Base-by-base conservation (phyloP, 2,113 vertebrate species). In the Athene noctua region DNA sequence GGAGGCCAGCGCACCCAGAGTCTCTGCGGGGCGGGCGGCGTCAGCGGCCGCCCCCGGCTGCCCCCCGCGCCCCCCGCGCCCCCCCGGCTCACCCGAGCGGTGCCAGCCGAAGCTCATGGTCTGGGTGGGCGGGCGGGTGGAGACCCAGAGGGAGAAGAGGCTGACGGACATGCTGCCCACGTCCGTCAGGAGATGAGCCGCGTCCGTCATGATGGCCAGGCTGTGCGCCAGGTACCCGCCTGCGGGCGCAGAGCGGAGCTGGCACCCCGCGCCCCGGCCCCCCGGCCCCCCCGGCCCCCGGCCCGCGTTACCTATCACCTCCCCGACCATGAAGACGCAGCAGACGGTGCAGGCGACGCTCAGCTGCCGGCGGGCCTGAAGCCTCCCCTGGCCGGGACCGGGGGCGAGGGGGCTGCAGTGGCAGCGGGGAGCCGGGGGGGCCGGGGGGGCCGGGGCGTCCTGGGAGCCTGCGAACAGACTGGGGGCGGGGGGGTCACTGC, bases 31-130 rank as follows among this genome's bases (percentile, higher is more conserved):
- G 84, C 4, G 4, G 34, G 54, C 62, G 34, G 14, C 0, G 0
- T 98, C 42, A 96, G 97, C 9, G 5, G 10, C 51, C 30, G 3
- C 5, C 20, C 20, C 38, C 1, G 1, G 71, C 65, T 1, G 0
- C 1, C 7, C n/a, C 13, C 20, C 1, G 0, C 3, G 5, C 26
- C 19, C 16, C 46, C 36, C 17, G 42, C 42, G 42, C 44, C 15
- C 46, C 46, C 18, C 40, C 15, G 0, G 54, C 80, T 98, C 96
- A 99, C 99, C 99, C 67, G 99, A 99, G 96, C 99, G 98, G 96
- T 99, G 99, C 99, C 99, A 99, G 44, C 99, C 99, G 2, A 98
- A 99, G 94, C 97, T 99, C 99, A 99, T 99, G 88, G 96, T 98
- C 94, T 99, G 99, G 84, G 99, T 99, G 89, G 99, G 98, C 0